Base-by-base conservation (phyloP, 2,113 vertebrate species). In the Dipodomys spectabilis region DNA sequence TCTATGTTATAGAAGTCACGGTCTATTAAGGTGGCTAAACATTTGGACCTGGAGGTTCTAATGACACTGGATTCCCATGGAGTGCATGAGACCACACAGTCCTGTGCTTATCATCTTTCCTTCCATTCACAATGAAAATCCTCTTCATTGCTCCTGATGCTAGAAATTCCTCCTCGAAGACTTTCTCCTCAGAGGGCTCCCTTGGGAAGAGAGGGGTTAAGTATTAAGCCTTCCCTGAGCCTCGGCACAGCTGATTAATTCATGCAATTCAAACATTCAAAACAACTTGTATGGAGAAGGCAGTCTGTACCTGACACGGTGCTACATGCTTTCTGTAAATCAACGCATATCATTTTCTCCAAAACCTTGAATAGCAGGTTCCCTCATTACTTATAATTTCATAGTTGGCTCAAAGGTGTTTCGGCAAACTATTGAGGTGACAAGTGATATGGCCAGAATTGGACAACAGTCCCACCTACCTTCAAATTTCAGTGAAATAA, bases 401-500 rank as follows among this genome's bases (percentile, higher is more conserved):
- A 82, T 69, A 86, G 74, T 19, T 88, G 94, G 69, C 79, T 74
- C 16, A 86, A 65, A 87, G 35, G 7, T n/a, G 64, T 83, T 90
- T 71, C 92, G 90, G 82, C 91, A 64, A 60, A 71, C 79, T 74
- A 79, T 64, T 74, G 67, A 64, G 73, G 60, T 93, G 92, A 93
- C n/a, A 92, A 68, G 22, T 20, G 57, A 77, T 67, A 86, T 22
- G 80, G 82, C 10, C 18, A 85, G 79, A 95, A 88, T 97, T 90
- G 84, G 44, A 86, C 82, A 79, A 64, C 82, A 62, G n/a, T 78
- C 68, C 78, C 65, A 35, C n/a, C 4, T 80, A 49, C 82, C 62
- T 95, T 91, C 82, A 82, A 71, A 92, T 91, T 45, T 65, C 74
- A 78, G 10, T 84, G 45, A 88, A 82, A 94, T 84, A 71, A 92